Evolutionary conservation across 23 tunicate species (phyloP).

Genomic region (Oikopleura albicans): DNA sequence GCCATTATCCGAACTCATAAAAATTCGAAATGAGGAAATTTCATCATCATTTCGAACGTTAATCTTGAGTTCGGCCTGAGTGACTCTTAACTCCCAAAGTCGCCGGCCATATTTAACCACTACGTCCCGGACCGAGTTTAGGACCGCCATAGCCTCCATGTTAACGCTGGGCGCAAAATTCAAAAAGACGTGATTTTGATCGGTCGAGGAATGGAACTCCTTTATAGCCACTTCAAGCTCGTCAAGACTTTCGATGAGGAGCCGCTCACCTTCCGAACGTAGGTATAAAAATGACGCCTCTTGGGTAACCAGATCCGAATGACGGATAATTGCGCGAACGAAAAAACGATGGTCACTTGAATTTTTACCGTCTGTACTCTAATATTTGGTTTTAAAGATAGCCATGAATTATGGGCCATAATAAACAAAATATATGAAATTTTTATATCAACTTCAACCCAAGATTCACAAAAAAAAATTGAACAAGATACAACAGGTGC

Average conservation of each 20-base stretch:
- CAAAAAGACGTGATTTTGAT: conserved; percentile 96
- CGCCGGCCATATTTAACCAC: conserved; percentile 90
- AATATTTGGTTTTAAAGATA: no score
- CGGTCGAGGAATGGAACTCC: conserved; percentile 22
- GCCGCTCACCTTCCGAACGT: conserved; percentile 83
- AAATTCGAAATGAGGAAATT: conserved; percentile 52
- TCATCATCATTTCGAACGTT: conserved; percentile 73
- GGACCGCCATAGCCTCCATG: conserved; percentile 62
- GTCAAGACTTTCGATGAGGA: conserved; percentile 82
- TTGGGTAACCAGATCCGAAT: conserved; percentile 86
- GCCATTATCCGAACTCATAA: conserved; percentile 75
- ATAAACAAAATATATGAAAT: no score
- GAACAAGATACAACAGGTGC: no score
- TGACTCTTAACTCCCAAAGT: conserved; percentile 84
- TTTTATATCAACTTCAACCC: no score
- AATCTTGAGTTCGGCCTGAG: conserved; percentile 95
- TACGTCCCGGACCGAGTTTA: conserved; percentile 71
- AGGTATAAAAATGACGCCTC: conserved; percentile 87
- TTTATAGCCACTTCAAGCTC: conserved; percentile 89
- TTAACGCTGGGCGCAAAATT: conserved; percentile 92
- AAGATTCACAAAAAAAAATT: no score
- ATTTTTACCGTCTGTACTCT: conserved; percentile 65
- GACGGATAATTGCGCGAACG: conserved; percentile 91
- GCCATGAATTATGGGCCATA: no score
- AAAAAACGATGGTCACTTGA: conserved; percentile 87